Conservation (phyloP, 1,140 invertebrate species). For the Luehdorfia chinensis region DNA sequence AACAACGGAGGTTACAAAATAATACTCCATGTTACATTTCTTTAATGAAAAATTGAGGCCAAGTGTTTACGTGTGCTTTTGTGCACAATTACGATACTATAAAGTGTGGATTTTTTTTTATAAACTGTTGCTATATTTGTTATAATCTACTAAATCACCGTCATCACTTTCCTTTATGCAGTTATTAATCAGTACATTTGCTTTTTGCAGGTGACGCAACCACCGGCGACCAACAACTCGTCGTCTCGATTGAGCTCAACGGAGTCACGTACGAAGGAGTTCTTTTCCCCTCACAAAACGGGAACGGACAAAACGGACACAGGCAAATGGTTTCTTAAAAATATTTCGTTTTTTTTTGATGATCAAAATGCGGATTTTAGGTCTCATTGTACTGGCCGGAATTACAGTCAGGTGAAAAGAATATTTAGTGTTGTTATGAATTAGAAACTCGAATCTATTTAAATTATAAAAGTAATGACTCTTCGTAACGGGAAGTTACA, state of each 20-base stretch:
- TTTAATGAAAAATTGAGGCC: too few relatives aligned
- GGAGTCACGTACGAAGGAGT: conserved; percentile 94
- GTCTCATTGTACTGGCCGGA: conserved; percentile 12
- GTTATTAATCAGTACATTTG: too few relatives aligned
- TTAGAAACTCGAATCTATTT: not conserved
- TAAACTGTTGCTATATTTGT: too few relatives aligned
- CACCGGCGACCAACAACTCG: conserved; percentile 90
- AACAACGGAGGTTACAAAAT: too few relatives aligned
- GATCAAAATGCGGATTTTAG: conserved; percentile 3
- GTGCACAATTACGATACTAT: too few relatives aligned
- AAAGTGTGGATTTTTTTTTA: too few relatives aligned
- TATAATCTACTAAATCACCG: too few relatives aligned
- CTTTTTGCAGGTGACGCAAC: conserved; percentile 81
- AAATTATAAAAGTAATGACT: too few relatives aligned
- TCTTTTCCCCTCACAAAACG: conserved; percentile 83
- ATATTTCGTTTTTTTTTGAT: conserved; percentile 17
- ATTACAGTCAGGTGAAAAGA: not conserved
- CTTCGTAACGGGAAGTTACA: too few relatives aligned
- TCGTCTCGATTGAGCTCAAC: conserved; percentile 97
- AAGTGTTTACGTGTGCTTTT: too few relatives aligned
- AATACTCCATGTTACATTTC: too few relatives aligned
- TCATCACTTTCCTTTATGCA: too few relatives aligned
- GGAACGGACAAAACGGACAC: conserved; percentile 75
- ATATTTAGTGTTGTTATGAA: not conserved
- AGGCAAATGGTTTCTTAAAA: conserved; percentile 69